A percentile compares a stretch with the other conserved stretches of the same genome.
Conservation (phyloP, 2,888 invertebrate species). For the Euclidia mi region DNA sequence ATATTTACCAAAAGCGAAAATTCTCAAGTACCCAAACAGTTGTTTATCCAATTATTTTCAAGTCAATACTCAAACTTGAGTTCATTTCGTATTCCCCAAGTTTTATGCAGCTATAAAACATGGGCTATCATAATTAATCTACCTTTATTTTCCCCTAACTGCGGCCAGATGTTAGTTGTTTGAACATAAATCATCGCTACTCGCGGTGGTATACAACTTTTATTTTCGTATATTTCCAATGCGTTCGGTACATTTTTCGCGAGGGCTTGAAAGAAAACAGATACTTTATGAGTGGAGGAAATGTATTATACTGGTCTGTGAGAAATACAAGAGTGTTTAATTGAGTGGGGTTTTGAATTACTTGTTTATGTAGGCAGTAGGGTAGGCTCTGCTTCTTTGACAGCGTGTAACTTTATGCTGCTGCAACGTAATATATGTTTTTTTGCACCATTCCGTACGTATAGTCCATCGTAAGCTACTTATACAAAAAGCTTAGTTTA, state of each 20-base stretch:
- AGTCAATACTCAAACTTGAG: too few species aligned
- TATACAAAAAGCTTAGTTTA: too few species aligned
- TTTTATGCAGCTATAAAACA: neutral
- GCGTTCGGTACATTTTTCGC: constrained; percentile 22
- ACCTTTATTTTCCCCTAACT: constrained; percentile 19
- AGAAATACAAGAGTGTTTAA: neutral
- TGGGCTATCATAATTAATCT: constrained; percentile 26
- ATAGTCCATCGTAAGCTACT: too few species aligned
- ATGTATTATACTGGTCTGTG: neutral
- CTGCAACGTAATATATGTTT: too few species aligned
- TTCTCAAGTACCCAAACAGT: too few species aligned
- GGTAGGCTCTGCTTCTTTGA: too few species aligned
- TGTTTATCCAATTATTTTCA: too few species aligned
- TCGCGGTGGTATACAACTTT: constrained; percentile 23
- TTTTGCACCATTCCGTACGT: too few species aligned
- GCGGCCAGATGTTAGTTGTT: constrained; percentile 33
- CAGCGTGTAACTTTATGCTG: too few species aligned
- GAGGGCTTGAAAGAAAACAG: constrained; percentile 14
- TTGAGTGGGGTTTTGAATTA: too few species aligned
- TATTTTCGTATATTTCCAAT: constrained; percentile 24
- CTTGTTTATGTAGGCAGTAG: too few species aligned
- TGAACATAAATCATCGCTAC: constrained; percentile 36
- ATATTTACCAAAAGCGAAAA: too few species aligned
- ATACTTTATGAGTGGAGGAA: constrained; percentile 15
- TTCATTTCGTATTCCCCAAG: neutral